Base-by-base conservation (phyloP, 2,113 vertebrate species). In the Maccullochella peelii region DNA sequence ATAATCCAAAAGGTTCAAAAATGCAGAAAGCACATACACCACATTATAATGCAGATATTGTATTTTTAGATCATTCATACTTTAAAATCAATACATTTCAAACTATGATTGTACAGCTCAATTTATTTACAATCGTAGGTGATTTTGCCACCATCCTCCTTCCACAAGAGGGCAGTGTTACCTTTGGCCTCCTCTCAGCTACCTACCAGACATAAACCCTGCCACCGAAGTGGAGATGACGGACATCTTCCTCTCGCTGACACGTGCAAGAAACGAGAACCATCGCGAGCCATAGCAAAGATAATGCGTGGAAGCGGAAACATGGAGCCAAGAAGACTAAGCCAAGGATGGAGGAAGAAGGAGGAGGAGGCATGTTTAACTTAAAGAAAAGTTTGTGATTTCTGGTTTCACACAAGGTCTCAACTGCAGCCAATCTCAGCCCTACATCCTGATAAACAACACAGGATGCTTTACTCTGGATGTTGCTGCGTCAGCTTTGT, bases 261-360 rank as follows among this genome's bases (percentile, higher is more conserved):
- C 68, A 88, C 86, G 93, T 4, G 95, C 94, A 91, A 97, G 89
- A 89, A 94, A 95, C 3, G 92, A 94, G 93, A 96, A 97, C 96
- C 94, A 0, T 96, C 96, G 6, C 86, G 87, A 82, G 95, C 96
- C 96, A 97, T 96, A 52, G 96, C 95, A 90, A 95, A 96, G 88
- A 97, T 95, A 89, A 97, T 95, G 84, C 93, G 92, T 54, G 96
- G 96, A 87, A 97, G 94, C 3, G 95, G 96, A 89, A 97, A 97
- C 95, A 96, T 95, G 93, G 95, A 95, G 83, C 96, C 95, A 78
- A 97, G 89, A 73, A 97, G 95, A 91, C 96, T 97, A 77, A 67
- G 87, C 63, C 89, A 65, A 79, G 50, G 81, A 66, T 49, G 89
- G 62, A 86, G 83, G 61, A 75, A 42, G 83, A 40, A 71, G 72